Conservation (phyloP, 2,888 invertebrate species). For the Apodemia zela region DNA sequence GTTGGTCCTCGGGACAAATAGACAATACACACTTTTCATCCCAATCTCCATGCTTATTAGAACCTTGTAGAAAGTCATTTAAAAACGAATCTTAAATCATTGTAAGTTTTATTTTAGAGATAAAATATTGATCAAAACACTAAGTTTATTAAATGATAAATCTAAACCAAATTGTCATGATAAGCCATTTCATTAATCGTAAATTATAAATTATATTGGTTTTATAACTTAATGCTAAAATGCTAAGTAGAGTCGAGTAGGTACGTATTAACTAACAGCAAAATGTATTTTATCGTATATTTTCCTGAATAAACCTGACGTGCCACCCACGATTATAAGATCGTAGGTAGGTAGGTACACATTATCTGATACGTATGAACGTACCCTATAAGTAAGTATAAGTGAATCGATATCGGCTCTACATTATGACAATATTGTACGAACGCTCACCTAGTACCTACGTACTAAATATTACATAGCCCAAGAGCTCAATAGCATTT, state of each 20-base stretch:
- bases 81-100: no score
- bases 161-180: background rate
- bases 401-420: conserved; percentile 4
- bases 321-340: conserved; percentile 43
- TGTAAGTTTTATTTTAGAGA: no score
- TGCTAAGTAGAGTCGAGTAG: conserved; percentile 31
- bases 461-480: background rate
- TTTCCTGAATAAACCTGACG: conserved; percentile 44
- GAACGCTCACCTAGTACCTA: background rate
- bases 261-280: conserved; percentile 50
- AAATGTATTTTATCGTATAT: conserved; percentile 55
- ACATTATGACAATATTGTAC: background rate
- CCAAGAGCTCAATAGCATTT: background rate
- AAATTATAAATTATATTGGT: background rate
- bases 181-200: background rate
- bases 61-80: no score
- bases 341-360: background rate
- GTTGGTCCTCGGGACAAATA: no score
- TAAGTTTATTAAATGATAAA: background rate
- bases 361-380: background rate
- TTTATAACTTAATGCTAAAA: conserved; percentile 51
- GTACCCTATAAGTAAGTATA: background rate
- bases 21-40: no score
- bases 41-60: no score
- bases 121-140: background rate